Evolutionary conservation across 2,888 invertebrate species (phyloP).

Genomic region (Noctua pronuba): DNA sequence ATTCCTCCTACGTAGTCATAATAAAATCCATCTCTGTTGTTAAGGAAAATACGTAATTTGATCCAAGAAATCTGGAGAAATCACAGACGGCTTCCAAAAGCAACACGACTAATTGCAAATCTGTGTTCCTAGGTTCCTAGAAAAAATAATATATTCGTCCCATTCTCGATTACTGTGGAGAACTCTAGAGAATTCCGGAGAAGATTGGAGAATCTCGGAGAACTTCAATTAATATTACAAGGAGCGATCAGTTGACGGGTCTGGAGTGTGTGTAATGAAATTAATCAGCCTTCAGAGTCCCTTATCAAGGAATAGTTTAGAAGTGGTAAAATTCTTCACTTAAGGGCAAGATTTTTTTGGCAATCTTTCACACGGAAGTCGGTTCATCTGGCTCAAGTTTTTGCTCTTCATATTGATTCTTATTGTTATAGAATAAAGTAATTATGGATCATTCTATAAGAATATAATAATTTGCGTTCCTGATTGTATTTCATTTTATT

Average conservation of each 20-base stretch:
- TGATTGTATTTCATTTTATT: neutral
- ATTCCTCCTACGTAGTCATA: neutral
- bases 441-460: neutral
- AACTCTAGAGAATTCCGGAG: neutral
- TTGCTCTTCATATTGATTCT: neutral
- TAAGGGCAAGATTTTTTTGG: constrained; percentile 35
- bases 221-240: constrained; percentile 61
- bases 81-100: constrained; percentile 17
- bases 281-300: constrained; percentile 58
- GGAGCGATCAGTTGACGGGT: constrained; percentile 44
- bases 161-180: neutral
- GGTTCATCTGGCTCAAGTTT: neutral
- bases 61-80: neutral
- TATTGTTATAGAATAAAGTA: neutral
- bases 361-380: neutral
- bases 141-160: constrained; percentile 4
- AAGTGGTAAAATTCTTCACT: constrained; percentile 55
- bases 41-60: neutral
- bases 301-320: constrained; percentile 64
- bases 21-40: neutral
- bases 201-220: constrained; percentile 29
- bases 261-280: constrained; percentile 51
- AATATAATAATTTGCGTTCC: neutral
- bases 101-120: constrained; percentile 17
- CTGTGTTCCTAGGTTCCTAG: constrained; percentile 6